Evolutionary conservation across 2,888 invertebrate species (phyloP), one percentile per base, ranked within the genome.

Genomic region (Tubulanus polymorphus): DNA sequence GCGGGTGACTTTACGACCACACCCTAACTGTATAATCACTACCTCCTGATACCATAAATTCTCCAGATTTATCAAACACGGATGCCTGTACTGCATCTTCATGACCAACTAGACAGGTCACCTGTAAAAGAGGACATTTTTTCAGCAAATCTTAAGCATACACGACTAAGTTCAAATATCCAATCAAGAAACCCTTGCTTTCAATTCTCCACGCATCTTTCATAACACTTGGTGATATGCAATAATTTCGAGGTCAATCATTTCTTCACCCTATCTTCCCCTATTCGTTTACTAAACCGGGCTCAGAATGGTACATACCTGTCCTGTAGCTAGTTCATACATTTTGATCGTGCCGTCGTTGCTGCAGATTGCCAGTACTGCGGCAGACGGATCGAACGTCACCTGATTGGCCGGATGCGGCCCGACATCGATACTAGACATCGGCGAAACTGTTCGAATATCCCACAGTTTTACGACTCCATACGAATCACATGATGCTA

Each of bases 381-480:
- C 54, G 48, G 76, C 74, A 60, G 75, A 63, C 5, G 77, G 74
- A 63, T 78, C 78, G 66, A 78, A 79, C 27, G 71, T 63, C 18
- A 78, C 69, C 54, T 71, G 67, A 67, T 79, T 79, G 29, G 75
- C 72, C 18, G 79, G 72, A 59, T 78, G 76, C 28, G 76, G 78
- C 30, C 79, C 78, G 45, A 72, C 66, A 59, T 79, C 75, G 37
- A 77, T 61, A 50, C 67, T 70, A 47, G 70, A 65, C 68, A 78
- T 73, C 2, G 74, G 69, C 0, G 72, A 66, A n/a, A 69, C 70
- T 41, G 72, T 72, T 52, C 79, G 58, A 2, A 79, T 72, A 63
- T 79, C 79, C 78, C 78, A 79, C 18, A 79, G 55, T 57, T 76
- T 77, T 3, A 79, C 70, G 3, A 68, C 64, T 23, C 79, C 79